Evolutionary conservation across 2,113 vertebrate genomes (phyloP).

Genomic region (Pomatostomus ruficeps): DNA sequence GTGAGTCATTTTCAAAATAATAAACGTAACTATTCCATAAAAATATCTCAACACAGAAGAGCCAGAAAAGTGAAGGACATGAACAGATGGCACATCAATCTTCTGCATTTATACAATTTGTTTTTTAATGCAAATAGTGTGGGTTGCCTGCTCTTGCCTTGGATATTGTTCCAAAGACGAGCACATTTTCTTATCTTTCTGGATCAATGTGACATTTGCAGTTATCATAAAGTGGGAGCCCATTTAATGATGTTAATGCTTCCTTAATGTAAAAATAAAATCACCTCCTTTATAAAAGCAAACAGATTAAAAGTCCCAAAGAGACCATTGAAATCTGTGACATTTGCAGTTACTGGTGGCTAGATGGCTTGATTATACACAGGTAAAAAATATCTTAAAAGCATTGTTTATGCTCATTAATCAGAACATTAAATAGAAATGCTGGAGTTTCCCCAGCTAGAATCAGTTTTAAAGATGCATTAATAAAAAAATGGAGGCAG

Average conservation of each 20-base stretch:
- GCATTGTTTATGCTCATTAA: constrained; percentile 71
- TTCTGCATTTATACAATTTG: constrained; percentile 86
- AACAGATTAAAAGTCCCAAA: constrained; percentile 81
- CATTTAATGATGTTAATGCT: constrained; percentile 86
- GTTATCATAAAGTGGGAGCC: constrained; percentile 84
- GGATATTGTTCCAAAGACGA: constrained; percentile 84
- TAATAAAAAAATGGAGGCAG: constrained; percentile 50
- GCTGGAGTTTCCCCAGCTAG: constrained; percentile 2
- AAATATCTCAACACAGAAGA: constrained; percentile 84
- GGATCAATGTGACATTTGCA: constrained; percentile 88
- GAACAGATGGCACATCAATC: constrained; percentile 86
- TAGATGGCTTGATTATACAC: constrained; percentile 73
- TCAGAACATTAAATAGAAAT: constrained; percentile 65
- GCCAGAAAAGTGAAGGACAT: constrained; percentile 83
- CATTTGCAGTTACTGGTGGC: constrained; percentile 74
- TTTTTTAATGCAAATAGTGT: constrained; percentile 88
- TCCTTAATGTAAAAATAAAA: constrained; percentile 87
- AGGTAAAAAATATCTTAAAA: constrained; percentile 71
- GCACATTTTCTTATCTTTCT: constrained; percentile 85
- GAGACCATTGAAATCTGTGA: constrained; percentile 79
- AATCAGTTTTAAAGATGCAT: constrained; percentile 29
- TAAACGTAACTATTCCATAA: constrained; percentile 84
- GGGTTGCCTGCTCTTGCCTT: constrained; percentile 81
- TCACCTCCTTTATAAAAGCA: constrained; percentile 81
- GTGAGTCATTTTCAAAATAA: constrained; percentile 84